Base-by-base conservation (phyloP, 2,888 invertebrate species). In the Heteropelma amictum region DNA sequence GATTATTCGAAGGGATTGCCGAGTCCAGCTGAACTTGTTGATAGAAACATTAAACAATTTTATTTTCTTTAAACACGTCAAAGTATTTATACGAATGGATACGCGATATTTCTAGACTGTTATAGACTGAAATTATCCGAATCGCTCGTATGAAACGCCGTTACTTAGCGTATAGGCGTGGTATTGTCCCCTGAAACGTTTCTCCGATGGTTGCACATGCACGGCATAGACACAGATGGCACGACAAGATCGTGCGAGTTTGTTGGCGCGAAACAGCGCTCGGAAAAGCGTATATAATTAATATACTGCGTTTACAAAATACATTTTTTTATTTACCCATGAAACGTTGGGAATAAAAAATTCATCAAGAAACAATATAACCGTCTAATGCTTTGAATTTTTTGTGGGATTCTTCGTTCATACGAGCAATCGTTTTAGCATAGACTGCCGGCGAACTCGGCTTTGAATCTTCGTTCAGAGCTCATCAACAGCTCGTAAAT, bases 221-320 rank as follows among this genome's bases (percentile, higher is more conserved):
- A 60, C 30, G 17, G 19, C 56, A 17, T 17, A 28, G 8, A n/a
- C 19, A 8, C 12, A n/a, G 28, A 19, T 17, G n/a, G n/a, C 40
- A 30, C 10, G 40, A 17, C 45, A 49, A 17, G 33, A 70, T 58
- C 56, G 53, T 10, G 33, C 64, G 61, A 42, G 74, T 51, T 68
- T 42, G 67, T 68, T 72, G 71, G 61, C 72, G 71, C 76, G 72
- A 72, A 72, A 76, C 67, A 64, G 38, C 42, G 19, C 61, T 67
- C 67, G 54, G 47, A 61, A 58, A 35, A 23, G 73, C 63, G 28
- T 53, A 30, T 38, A 60, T 45, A 60, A 70, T 64, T 33, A 33
- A 49, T 26, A 35, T 17, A 0, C 38, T 26, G 14, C 19, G 14
- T 63, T 33, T 49, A 35, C 23, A 14, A 14, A 7, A 8, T 65